Evolutionary conservation across 2,888 invertebrate genomes (phyloP).

Genomic region (Platynereis dumerilii): DNA sequence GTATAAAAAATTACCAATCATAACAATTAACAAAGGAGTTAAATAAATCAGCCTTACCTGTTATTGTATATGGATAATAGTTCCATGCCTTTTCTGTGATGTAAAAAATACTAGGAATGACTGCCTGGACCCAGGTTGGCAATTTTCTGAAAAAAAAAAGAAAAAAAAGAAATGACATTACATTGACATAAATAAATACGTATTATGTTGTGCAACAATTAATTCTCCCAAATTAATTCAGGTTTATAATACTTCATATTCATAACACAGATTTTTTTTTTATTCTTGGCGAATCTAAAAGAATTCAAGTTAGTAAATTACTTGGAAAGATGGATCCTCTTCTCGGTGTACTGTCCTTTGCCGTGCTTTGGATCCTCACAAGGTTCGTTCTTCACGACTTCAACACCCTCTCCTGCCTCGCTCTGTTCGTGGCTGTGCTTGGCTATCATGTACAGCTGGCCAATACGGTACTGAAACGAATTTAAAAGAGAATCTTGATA

Average conservation of each 20-base stretch:
- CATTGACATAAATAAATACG: no score
- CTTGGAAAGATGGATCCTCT: constrained; percentile 88
- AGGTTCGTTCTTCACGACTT: constrained; percentile 83
- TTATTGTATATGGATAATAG: constrained; percentile 88
- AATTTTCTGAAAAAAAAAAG: constrained; percentile 70
- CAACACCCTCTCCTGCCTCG: constrained; percentile 87
- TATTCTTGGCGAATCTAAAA: no score
- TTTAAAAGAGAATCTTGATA: background rate
- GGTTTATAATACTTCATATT: no score
- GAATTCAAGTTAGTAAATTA: constrained; percentile 56
- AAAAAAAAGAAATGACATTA: no score
- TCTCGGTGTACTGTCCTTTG: constrained; percentile 87
- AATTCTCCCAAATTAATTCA: no score
- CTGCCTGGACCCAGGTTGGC: constrained; percentile 86
- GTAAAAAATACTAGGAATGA: constrained; percentile 89
- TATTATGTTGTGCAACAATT: no score
- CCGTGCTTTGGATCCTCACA: constrained; percentile 82
- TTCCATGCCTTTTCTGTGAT: constrained; percentile 95
- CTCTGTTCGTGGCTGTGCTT: constrained; percentile 91
- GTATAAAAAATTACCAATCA: no score
- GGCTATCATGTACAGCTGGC: constrained; percentile 94
- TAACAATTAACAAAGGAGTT: no score
- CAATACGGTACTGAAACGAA: constrained; percentile 80
- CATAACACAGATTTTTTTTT: no score
- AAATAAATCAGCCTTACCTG: constrained; percentile 68